Evolutionary conservation across 2,888 invertebrate species (phyloP).

Genomic region (Myathropa florea): DNA sequence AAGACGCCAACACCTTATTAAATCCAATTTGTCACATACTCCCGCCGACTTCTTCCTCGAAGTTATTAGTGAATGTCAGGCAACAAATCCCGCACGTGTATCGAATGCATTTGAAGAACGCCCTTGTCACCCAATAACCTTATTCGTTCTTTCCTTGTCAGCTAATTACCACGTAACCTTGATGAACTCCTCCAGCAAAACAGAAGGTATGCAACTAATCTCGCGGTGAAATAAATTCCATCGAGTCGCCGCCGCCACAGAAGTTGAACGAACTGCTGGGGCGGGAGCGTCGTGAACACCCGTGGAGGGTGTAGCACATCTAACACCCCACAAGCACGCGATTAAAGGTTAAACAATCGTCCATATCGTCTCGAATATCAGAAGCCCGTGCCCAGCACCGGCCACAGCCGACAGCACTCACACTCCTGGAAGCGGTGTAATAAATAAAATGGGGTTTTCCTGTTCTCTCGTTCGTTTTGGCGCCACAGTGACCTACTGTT

Average conservation of each 20-base stretch:
- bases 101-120: slow-evolving; percentile 11
- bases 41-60: not conserved
- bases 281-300: not conserved
- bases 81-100: not conserved
- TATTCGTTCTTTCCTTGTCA: not conserved
- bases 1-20: not conserved
- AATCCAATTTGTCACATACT: slow-evolving; percentile 1
- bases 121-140: not conserved
- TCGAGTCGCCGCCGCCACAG: not conserved
- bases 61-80: slow-evolving; percentile 3
- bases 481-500: slow-evolving; percentile 59
- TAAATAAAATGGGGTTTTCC: slow-evolving; percentile 51
- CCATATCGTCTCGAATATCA: not conserved
- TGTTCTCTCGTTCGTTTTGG: slow-evolving; percentile 32
- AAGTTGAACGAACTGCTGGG: slow-evolving; percentile 12
- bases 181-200: not conserved
- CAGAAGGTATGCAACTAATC: slow-evolving; percentile 7
- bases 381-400: not conserved
- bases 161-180: slow-evolving; percentile 42
- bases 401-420: slow-evolving; percentile 20
- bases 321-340: slow-evolving; percentile 47
- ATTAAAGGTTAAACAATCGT: slow-evolving; percentile 11
- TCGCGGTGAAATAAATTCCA: slow-evolving; percentile 25
- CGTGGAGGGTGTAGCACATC: slow-evolving; percentile 9
- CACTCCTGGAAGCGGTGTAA: slow-evolving; percentile 28